Evolutionary conservation across 2,797 vertebrate species (phyloP).

Genomic region (Steatocranus sp.): DNA sequence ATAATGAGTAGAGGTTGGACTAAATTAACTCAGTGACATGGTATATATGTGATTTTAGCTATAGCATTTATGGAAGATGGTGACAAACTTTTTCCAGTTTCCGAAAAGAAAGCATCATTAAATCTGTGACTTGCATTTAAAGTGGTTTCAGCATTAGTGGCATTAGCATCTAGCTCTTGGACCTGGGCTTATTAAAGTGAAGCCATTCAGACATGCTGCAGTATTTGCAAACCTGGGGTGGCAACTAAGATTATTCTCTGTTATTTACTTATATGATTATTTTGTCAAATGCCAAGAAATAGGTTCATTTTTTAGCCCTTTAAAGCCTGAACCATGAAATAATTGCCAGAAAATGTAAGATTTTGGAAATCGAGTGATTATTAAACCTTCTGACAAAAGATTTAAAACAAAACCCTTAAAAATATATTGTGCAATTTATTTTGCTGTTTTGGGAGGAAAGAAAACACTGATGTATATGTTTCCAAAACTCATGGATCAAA

Average conservation of each 20-base stretch:
- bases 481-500: background rate
- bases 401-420: background rate
- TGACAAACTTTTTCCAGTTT: background rate
- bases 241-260: background rate
- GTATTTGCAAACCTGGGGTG: background rate
- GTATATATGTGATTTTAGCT: background rate
- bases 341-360: background rate
- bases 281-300: background rate
- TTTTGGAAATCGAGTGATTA: background rate
- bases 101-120: background rate
- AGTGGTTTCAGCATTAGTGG: background rate
- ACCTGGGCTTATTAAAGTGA: background rate
- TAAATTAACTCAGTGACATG: background rate
- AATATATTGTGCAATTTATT: background rate
- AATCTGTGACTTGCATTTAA: background rate
- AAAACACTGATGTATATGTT: background rate
- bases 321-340: background rate
- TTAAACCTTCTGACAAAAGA: background rate
- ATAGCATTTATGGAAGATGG: background rate
- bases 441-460: background rate
- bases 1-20: constrained; percentile 1
- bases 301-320: background rate
- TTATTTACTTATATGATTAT: background rate
- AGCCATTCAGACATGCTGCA: background rate
- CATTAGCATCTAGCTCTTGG: background rate